Conservation (phyloP, 2,888 invertebrate species). For the Ditula angustiorana region DNA sequence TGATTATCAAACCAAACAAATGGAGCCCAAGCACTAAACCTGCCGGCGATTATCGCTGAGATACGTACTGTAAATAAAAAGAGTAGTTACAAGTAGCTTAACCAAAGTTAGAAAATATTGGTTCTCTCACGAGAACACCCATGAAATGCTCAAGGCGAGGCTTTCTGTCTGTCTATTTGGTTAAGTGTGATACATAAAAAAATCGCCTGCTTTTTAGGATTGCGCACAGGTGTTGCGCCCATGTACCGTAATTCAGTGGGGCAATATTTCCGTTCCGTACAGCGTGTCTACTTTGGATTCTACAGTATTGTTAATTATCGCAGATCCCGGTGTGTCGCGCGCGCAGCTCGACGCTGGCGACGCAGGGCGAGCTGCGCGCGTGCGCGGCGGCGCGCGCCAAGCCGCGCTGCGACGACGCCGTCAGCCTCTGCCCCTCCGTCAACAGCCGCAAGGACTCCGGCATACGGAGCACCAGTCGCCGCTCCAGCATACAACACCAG, state of each 20-base stretch:
- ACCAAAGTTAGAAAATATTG: no score
- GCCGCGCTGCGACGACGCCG: conserved; percentile 86
- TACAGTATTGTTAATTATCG: neutral
- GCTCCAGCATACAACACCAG: conserved; percentile 95
- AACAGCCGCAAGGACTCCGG: conserved; percentile 96
- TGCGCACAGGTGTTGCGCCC: no score
- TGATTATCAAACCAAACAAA: neutral
- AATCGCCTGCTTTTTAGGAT: no score
- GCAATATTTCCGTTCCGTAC: no score
- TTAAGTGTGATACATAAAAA: no score
- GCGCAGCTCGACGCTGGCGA: conserved; percentile 78
- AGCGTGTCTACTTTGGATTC: no score
- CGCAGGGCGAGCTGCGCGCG: conserved; percentile 65
- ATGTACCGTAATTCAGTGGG: no score
- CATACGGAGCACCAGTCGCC: conserved; percentile 92
- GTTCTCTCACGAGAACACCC: no score
- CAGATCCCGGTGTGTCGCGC: conserved; percentile 79
- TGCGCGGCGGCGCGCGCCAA: conserved; percentile 65
- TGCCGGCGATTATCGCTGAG: neutral
- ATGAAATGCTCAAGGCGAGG: no score
- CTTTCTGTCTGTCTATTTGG: no score
- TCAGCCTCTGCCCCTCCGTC: conserved; percentile 90
- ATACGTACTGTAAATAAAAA: no score
- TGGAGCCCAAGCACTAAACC: neutral
- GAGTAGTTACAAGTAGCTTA: no score